Evolutionary conservation across 2,888 invertebrate species (phyloP), one percentile per base, ranked within the genome.

Genomic region (Lithosia quadra): DNA sequence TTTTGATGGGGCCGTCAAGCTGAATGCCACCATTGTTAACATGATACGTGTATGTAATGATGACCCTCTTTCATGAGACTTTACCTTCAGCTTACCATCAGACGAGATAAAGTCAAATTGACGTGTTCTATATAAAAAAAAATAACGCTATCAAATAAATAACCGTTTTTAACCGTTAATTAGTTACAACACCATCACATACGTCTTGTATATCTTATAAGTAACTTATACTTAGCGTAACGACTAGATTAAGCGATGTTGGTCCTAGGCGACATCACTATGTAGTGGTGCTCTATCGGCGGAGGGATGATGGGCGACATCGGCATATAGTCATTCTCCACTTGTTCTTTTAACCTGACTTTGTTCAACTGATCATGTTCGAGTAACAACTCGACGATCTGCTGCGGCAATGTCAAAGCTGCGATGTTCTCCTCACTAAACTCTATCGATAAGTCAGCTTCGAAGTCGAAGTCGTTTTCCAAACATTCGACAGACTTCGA

Each of bases 401-500:
- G 93, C 58, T 91, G 90, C 0, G 94, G 94, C 53, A 94, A 69
- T 0, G 91, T 85, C 3, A 92, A 75, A 0, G 89, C 87, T 0
- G 91, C 86, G 7, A 92, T 82, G 0, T 85, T 85, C 49, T 89
- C 88, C 5, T 91, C 91, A 18, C 86, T 85, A 61, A 90, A 88
- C n/a, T 89, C 89, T 62, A 92, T 83, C 0, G 94, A 91, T 5
- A 92, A 70, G 70, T 92, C 91, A 0, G 86, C 81, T 65, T 90
- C 91, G 55, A 85, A 88, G 3, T 90, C 88, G 39, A 84, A 89
- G 15, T 87, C 88, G 22, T 86, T 82, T 49, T 94, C 94, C 2
- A 94, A 75, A 61, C 93, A 92, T 65, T 95, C 94, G 0, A 92
- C 94, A 21, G 94, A 95, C 59, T 92, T 92, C 0, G 94, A 90